These are phyloP conservation scores for Drosophila antonietae DNA, from an alignment of 2,888 invertebrate genomes.

Conservation along the genomic window DNA sequence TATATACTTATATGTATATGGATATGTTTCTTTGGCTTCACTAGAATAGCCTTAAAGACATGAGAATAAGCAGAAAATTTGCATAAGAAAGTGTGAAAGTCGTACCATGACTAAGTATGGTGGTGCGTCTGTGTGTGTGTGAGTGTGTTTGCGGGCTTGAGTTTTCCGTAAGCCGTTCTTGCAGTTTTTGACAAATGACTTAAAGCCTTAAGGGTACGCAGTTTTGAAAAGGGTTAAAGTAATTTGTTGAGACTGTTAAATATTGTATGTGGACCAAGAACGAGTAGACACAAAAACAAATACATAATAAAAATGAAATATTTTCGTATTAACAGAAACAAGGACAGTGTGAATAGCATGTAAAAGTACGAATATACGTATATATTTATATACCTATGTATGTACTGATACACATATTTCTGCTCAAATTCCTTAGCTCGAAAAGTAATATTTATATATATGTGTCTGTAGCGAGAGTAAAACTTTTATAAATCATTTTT, in stretches of 20 bases:
- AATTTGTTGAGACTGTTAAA: constrained; percentile 78
- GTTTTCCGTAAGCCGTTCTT: constrained; percentile 60
- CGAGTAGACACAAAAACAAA: constrained; percentile 39
- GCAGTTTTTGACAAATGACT: constrained; percentile 79
- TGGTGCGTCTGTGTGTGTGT: constrained; percentile 2
- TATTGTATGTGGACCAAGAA: constrained; percentile 67
- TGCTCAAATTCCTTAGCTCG: constrained; percentile 39
- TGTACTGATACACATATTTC: neutral
- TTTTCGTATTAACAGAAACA: constrained; percentile 12
- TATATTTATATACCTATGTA: too few relatives aligned
- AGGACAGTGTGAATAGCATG: neutral
- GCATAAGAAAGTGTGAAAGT: constrained; percentile 76
- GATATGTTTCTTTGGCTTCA: constrained; percentile 38
- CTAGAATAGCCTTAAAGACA: constrained; percentile 40
- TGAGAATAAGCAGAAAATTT: constrained; percentile 63
- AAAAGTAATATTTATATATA: constrained; percentile 43
- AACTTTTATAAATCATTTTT: constrained; percentile 31
- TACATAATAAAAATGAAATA: constrained; percentile 66
- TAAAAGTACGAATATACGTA: neutral
- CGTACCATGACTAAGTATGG: constrained; percentile 25
- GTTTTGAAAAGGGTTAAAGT: constrained; percentile 75
- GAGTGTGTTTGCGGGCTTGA: constrained; percentile 15
- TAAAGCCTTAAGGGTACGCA: constrained; percentile 73
- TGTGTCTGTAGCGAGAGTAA: constrained; percentile 47
- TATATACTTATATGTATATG: constrained; percentile 24